Conservation (phyloP, 2,113 vertebrate species). For the Protomyctophum bolini region DNA sequence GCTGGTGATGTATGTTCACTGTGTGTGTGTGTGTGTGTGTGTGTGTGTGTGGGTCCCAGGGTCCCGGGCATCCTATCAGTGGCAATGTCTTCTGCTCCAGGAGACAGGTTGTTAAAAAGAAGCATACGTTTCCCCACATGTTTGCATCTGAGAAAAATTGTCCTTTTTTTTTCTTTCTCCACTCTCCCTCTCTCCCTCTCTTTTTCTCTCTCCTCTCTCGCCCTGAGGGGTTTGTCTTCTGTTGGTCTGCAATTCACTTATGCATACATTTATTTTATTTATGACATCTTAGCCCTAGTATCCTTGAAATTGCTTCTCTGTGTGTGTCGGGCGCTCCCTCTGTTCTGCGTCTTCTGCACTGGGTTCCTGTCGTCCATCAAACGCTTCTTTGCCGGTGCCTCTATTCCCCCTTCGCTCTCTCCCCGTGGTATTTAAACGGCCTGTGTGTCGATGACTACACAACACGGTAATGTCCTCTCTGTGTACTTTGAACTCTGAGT, state of each 20-base stretch:
- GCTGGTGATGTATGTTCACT: too few species aligned
- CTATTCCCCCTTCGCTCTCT: conserved; percentile 6
- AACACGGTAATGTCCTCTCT: conserved; percentile 8
- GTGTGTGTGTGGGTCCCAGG: conserved; percentile 2
- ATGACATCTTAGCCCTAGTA: conserved; percentile 16
- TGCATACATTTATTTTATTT: conserved; percentile 33
- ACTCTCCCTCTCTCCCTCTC: conserved; percentile 1
- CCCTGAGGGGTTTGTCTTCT: conserved; percentile 4
- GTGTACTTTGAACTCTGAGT: conserved; percentile 17
- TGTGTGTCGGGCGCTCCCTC: background rate
- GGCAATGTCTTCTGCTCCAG: conserved; percentile 46
- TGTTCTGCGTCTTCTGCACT: background rate
- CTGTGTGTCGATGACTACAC: conserved; percentile 26
- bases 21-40: too few species aligned
- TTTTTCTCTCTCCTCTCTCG: background rate
- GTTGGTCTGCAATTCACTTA: conserved; percentile 28
- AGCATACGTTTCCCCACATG: conserved; percentile 14
- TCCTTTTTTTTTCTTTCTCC: background rate
- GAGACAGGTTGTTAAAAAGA: conserved; percentile 58
- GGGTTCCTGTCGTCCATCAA: conserved; percentile 15
- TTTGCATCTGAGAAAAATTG: conserved; percentile 26
- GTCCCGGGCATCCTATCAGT: conserved; percentile 38
- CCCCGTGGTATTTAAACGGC: conserved; percentile 22
- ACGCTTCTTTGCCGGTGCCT: conserved; percentile 26
- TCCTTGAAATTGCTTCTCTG: conserved; percentile 34